A percentile compares a stretch with the other conserved stretches of the same genome.
Evolutionary conservation across 2,888 invertebrate genomes (phyloP).

Genomic region (Himalopsyche anomala): DNA sequence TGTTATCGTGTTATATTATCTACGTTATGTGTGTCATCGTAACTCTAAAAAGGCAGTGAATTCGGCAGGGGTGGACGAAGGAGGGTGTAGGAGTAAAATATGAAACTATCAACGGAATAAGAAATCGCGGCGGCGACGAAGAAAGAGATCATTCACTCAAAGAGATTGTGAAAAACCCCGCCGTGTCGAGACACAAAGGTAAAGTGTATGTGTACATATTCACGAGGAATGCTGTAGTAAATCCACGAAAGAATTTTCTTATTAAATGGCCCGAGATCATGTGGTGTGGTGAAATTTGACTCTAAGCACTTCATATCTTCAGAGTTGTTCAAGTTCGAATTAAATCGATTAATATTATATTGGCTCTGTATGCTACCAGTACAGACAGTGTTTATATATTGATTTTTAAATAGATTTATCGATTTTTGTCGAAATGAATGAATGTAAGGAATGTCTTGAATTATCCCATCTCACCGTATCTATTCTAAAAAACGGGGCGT

Average conservation of each 20-base stretch:
- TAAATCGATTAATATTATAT: no score
- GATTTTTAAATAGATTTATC: no score
- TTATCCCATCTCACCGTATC: no score
- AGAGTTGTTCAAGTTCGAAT: no score
- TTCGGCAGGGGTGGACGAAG: no score
- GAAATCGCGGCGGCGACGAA: neutral
- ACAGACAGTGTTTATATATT: no score
- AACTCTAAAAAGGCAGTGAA: neutral
- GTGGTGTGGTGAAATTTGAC: no score
- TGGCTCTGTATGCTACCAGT: no score
- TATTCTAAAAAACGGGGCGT: no score
- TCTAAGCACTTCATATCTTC: no score
- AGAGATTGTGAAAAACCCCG: neutral
- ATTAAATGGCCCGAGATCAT: neutral
- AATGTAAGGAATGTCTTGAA: no score
- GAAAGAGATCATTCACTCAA: slow-evolving; percentile 18
- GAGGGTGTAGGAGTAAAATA: neutral
- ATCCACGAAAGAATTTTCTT: slow-evolving; percentile 7
- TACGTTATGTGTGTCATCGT: neutral
- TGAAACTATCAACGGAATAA: neutral
- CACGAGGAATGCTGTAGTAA: neutral
- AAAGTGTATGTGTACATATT: neutral
- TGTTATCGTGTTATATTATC: neutral
- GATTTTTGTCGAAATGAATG: no score
- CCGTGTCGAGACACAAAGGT: neutral